Evolutionary conservation across 2,113 vertebrate species (phyloP), one percentile per base, ranked within the genome.

Genomic region (Siniperca knerii): DNA sequence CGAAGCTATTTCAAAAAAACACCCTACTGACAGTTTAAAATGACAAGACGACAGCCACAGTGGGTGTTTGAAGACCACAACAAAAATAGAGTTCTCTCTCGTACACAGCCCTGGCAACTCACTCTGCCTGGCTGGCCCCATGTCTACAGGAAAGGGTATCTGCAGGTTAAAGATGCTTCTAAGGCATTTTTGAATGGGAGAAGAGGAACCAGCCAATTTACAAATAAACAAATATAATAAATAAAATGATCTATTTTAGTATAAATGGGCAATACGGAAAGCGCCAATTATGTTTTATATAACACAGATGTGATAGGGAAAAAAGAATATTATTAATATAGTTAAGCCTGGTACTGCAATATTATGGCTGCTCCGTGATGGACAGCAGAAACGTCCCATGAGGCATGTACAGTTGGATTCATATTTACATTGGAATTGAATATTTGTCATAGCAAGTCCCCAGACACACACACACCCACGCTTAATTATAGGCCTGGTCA

Each of bases 11-110:
- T 88, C 74, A 86, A 87, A 82, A 85, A 82, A 79, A 89, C 74
- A 85, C 42, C 60, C 57, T 42, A 40, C 79, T 88, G 92, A 91
- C 83, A 86, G 86, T 81, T 92, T 75, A 66, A 89, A 93, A 87
- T 83, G 85, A 90, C 81, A 85, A 68, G 88, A 79, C 35, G 77
- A 87, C 84, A 86, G 85, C 80, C 83, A 29, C 83, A 85, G 82
- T 52, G 74, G 87, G 85, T 67, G 68, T 77, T 68, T 84, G 79
- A 81, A 66, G 87, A 79, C 69, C 55, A 48, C 61, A 76, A 87
- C 69, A 86, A 81, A 92, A 90, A 89, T 44, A 82, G 52, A 71
- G 76, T 20, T 37, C 48, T 69, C 75, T 79, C 54, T 50, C 2
- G 6, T 57, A 13, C 65, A 61, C 52, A 64, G 60, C 65, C 76